Evolutionary conservation across 1,140 invertebrate species (phyloP).

Genomic region (Phenacoccus solenopsis): DNA sequence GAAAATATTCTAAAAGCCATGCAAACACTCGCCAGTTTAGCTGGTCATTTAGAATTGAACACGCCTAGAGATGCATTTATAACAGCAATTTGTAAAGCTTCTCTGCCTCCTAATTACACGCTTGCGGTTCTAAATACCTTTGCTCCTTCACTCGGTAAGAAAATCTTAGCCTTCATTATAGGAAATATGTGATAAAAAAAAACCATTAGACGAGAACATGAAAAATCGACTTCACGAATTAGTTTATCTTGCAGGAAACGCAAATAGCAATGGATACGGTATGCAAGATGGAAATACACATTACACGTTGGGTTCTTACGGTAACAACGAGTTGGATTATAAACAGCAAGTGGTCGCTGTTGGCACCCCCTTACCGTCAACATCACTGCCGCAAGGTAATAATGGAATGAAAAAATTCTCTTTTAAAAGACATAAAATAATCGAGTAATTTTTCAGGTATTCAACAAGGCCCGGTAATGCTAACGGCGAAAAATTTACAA

Average conservation of each 20-base stretch:
- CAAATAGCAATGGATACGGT: conserved; percentile 23
- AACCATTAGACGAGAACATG: not conserved
- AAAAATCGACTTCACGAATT: not conserved
- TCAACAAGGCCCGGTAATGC: conserved; percentile 91
- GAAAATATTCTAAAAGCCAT: conserved; percentile 84
- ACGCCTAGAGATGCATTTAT: conserved; percentile 82
- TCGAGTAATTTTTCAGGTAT: conserved; percentile 37
- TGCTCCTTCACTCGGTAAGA: not conserved
- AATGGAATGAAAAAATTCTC: not conserved
- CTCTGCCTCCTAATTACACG: conserved; percentile 88
- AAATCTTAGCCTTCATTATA: not conserved
- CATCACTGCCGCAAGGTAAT: conserved; percentile 53
- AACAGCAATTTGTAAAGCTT: conserved; percentile 84
- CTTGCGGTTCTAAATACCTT: conserved; percentile 63
- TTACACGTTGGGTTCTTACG: conserved; percentile 38
- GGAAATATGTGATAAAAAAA: not conserved
- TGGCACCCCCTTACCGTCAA: conserved; percentile 77
- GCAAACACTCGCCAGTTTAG: conserved; percentile 70
- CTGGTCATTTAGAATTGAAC: conserved; percentile 56
- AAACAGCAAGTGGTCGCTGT: conserved; percentile 87
- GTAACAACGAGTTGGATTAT: conserved; percentile 44
- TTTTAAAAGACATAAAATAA: not conserved
- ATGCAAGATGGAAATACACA: conserved; percentile 38
- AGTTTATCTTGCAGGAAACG: conserved; percentile 30
- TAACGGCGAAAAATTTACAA: conserved; percentile 94